Evolutionary conservation across 37 sponge, comb jelly and placozoan genomes (phyloP), one percentile per base, ranked within the genome.

Genomic region (Diacarnus erythraeanus): DNA sequence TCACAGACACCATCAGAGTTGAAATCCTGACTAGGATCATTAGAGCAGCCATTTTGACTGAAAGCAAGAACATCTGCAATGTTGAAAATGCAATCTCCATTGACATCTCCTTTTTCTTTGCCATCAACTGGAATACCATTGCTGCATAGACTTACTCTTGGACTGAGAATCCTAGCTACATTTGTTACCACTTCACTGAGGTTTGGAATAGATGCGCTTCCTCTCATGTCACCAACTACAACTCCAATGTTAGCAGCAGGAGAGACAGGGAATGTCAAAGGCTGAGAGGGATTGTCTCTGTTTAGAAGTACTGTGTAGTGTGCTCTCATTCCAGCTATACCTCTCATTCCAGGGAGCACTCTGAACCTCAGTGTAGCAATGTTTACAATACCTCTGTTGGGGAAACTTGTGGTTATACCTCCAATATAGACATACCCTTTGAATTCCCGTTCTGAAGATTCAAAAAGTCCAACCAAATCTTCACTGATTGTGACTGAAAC

Each of bases 71-170:
- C 88, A 76, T 91, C 92, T 10, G 40, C 38, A 12, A 91, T 15
- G 57, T 91, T 73, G 54, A 87, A 76, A 27, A 91, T 74, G n/a
- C 92, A 91, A 81, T 91, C 88, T 26, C 88, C 88, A 76, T 87
- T 76, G 21, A 87, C 26, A 59, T 91, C 92, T 29, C 92, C 92
- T 15, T 38, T 51, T 44, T 91, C 88, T 6, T 15, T 38, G 3
- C 74, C 59, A 61, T 42, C 57, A 10, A 26, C 44, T 12, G 80
- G 84, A 1, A 66, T 47, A 40, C 51, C 5, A 26, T 39, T 75
- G 44, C n/a, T 72, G 47, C 91, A 91, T 27, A 25, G 65, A 38
- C 41, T 61, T 0, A 35, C 59, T 15, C 72, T 39, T 2, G 84
- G 64, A 23, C 18, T 25, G 41, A 80, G 74, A 39, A 40, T 42